phyloP scores from a whole-genome alignment of 2,113 vertebrate genomes.

The Dromaius novaehollandiae region DNA sequence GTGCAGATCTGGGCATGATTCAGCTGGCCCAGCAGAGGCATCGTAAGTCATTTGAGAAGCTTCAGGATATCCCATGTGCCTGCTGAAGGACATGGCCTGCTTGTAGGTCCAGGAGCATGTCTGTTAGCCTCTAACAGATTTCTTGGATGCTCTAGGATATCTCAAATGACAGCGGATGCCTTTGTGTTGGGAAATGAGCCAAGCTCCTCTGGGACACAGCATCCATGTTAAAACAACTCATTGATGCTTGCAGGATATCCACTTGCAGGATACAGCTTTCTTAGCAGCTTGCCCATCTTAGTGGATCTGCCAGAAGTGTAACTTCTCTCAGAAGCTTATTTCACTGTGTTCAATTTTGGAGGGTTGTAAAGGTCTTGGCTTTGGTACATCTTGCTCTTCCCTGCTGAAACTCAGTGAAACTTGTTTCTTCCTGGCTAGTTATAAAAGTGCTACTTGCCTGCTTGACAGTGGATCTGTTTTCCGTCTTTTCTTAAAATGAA shows the following conservation, averaged over 20 bases:
- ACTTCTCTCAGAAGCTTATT: not conserved
- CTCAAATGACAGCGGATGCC: not conserved
- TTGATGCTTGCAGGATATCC: not conserved
- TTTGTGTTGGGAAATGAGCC: not conserved
- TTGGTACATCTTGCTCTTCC: not conserved
- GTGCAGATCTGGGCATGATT: not conserved
- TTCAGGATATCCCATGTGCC: accelerated
- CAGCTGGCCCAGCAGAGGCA: accelerated
- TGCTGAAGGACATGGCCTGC: not conserved
- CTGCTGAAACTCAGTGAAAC: not conserved
- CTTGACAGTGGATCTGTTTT: not conserved
- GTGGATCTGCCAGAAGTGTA: not conserved
- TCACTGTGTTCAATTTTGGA: accelerated
- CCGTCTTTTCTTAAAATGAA: not conserved
- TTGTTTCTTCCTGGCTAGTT: not conserved
- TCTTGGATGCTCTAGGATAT: not conserved
- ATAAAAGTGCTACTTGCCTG: not conserved
- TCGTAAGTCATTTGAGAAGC: not conserved
- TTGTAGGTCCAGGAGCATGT: accelerated
- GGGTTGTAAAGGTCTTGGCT: not conserved
- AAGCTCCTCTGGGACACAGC: not conserved
- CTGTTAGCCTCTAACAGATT: not conserved
- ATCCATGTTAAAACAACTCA: accelerated
- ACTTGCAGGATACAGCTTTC: not conserved
- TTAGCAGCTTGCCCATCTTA: not conserved